These are phyloP conservation scores for Pyrocoelia pectoralis DNA, from an alignment of 2,888 invertebrate genomes.

Conservation along the genomic window DNA sequence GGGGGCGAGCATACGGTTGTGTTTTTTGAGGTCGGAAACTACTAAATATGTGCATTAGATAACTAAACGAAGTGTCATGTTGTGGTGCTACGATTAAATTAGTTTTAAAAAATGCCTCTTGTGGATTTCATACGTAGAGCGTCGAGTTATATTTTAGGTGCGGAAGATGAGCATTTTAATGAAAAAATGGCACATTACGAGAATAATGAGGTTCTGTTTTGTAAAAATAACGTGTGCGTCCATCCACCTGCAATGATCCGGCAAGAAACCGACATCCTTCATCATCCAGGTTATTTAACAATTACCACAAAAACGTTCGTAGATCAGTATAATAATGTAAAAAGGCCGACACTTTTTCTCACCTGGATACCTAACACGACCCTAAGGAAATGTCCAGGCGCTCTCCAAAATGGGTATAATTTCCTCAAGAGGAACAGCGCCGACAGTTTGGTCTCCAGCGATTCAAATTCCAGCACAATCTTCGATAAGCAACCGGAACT, in stretches of 20 bases:
- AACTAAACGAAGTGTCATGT: constrained; percentile 6
- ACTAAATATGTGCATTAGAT: constrained; percentile 36
- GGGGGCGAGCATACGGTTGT: constrained; percentile 38
- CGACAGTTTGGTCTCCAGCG: constrained; percentile 56
- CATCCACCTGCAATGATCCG: constrained; percentile 89
- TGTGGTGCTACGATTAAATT: neutral
- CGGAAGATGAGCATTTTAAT: constrained; percentile 62
- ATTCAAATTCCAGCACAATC: constrained; percentile 54
- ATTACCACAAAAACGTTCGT: constrained; percentile 84
- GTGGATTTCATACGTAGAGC: constrained; percentile 80
- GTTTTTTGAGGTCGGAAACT: constrained; percentile 36
- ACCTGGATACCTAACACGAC: constrained; percentile 96
- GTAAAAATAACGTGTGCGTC: constrained; percentile 97
- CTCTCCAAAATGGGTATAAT: constrained; percentile 60
- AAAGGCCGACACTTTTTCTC: constrained; percentile 82
- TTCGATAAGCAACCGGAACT: constrained; percentile 58
- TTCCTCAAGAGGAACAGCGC: constrained; percentile 54
- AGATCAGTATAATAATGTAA: constrained; percentile 78
- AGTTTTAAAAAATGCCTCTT: constrained; percentile 70
- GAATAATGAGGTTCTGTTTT: constrained; percentile 86
- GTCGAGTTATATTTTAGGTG: constrained; percentile 79
- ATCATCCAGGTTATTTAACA: constrained; percentile 92
- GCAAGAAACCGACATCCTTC: constrained; percentile 83
- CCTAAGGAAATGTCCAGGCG: constrained; percentile 83
- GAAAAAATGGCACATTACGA: constrained; percentile 72